These are phyloP conservation scores for Zootoca vivipara DNA, from an alignment of 2,113 vertebrate genomes.

Conservation along the genomic window DNA sequence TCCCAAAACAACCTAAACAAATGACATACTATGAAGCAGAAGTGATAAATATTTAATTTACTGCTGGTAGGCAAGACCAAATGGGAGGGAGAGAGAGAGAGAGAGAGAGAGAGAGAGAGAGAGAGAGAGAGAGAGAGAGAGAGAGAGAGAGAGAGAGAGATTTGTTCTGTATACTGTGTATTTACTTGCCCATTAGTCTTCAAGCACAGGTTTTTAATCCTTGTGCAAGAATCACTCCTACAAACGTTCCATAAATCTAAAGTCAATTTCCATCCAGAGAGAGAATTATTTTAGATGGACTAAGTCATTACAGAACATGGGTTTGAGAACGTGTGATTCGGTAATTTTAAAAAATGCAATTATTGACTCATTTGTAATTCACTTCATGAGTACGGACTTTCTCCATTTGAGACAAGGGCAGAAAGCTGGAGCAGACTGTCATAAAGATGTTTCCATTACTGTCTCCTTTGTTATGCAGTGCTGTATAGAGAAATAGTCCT, in stretches of 20 bases:
- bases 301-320: neutral
- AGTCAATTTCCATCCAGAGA: neutral
- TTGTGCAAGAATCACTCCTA: accelerated
- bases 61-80: neutral
- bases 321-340: neutral
- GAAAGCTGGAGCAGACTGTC: neutral
- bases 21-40: neutral
- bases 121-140: accelerated
- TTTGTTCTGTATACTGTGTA: neutral
- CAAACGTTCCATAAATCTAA: neutral
- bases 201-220: neutral
- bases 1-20: slow-evolving; percentile 12
- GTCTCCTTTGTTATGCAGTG: neutral
- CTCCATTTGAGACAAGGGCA: neutral
- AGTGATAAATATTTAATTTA: neutral
- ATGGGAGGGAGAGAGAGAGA: neutral
- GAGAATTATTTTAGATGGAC: slow-evolving; percentile 34
- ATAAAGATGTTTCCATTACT: neutral
- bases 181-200: accelerated
- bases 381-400: neutral
- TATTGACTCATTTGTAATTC: neutral
- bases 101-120: accelerated
- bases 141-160: neutral
- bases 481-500: neutral
- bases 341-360: neutral